These are phyloP conservation scores for Python bivittatus DNA, from an alignment of 2,113 vertebrate species.

Conservation along the genomic window DNA sequence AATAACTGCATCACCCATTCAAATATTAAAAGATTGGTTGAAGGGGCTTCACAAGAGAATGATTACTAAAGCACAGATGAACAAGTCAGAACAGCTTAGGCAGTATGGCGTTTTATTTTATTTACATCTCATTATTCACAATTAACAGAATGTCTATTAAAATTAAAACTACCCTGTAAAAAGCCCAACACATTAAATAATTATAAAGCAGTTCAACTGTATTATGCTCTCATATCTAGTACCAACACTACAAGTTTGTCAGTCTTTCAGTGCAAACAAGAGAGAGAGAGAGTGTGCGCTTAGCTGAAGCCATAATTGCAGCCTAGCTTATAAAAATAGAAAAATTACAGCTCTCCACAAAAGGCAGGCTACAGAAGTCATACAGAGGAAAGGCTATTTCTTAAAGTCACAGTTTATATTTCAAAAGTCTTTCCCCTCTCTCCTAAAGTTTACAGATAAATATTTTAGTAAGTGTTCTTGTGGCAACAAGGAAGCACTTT, in stretches of 20 bases:
- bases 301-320: conserved; percentile 72
- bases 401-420: conserved; percentile 14
- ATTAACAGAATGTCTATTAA: not conserved
- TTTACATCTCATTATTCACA: not conserved
- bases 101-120: not conserved
- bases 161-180: not conserved
- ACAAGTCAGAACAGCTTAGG: not conserved
- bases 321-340: conserved; percentile 78
- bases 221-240: not conserved
- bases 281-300: conserved; percentile 43
- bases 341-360: conserved; percentile 72
- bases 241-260: conserved; percentile 5
- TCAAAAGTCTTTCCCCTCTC: too few relatives aligned
- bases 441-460: conserved; percentile 30
- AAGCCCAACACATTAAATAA: not conserved
- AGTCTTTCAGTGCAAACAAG: conserved; percentile 55
- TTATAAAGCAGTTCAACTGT: not conserved
- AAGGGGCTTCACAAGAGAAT: not conserved
- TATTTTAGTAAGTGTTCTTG: conserved; percentile 1
- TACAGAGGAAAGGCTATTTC: conserved; percentile 57
- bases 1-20: not conserved
- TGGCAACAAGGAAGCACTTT: conserved; percentile 18
- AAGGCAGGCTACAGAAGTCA: conserved; percentile 48
- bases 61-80: not conserved
- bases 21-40: too few relatives aligned